Evolutionary conservation across 1,140 invertebrate genomes (phyloP), one percentile per base, ranked within the genome.

Genomic region (Apis laboriosa): DNA sequence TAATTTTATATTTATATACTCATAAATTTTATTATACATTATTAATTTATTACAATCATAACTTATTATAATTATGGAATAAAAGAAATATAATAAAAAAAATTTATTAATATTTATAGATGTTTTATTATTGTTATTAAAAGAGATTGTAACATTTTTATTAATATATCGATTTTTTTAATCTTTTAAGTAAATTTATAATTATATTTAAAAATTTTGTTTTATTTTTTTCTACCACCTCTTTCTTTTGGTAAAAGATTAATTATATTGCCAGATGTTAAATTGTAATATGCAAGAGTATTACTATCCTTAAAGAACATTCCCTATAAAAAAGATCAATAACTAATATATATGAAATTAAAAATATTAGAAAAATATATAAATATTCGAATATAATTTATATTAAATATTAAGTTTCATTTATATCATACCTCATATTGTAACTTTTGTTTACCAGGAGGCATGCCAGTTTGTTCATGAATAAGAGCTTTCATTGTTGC

Each of bases 291-390:
- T 0, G 98, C 99, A 92, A 99, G 95, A 3, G 97, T 96, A 91
- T 99, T 98, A 34, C 96, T 98, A 94, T 99, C 99, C 93, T 99
- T 99, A 94, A 99, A 98, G 94, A 99, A 99, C 92, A 99, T 96
- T 64, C 98, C 98, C 97, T 99, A 93, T 21, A 96, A 96, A 77
- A 55, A 58, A 67, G 86, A 73, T 77, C 64, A 79, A 91, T 91
- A 24, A 85, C 71, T 49, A 60, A 70, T 82, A 24, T 67, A 56
- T 71, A 78, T 11, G 17, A 12, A 28, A 49, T 2, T 11, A 28
- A 7, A 51, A 67, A 13, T 28, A 66, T 28, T 64, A 34, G 15
- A 28, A 64, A 53, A 13, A 53, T 53, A 19, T 24, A 7, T 63
- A 24, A 12, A 24, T 63, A 24, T 24, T 63, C 60, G 17, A 19